phyloP scores from a whole-genome alignment of 1,140 invertebrate species.

The Zaprionus ghesquierei region DNA sequence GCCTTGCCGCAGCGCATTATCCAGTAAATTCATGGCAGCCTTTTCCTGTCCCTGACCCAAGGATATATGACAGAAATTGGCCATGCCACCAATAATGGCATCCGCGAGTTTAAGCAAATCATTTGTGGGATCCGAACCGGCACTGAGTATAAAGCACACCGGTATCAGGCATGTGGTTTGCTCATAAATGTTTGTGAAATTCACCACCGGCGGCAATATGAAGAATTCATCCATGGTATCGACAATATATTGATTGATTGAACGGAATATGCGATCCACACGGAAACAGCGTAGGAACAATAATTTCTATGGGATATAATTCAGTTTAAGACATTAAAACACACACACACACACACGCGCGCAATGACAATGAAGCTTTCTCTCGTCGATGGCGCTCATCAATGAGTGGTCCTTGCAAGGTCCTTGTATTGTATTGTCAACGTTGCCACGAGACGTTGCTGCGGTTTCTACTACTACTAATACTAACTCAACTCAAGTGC shows the following conservation, averaged over 20 bases:
- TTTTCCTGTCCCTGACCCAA: slow-evolving; percentile 95
- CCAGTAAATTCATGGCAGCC: slow-evolving; percentile 88
- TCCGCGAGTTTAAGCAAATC: slow-evolving; percentile 95
- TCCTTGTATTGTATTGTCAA: slow-evolving; percentile 16
- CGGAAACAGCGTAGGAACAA: slow-evolving; percentile 94
- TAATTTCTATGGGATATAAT: slow-evolving; percentile 84
- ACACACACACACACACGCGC: too few species aligned
- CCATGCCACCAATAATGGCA: slow-evolving; percentile 86
- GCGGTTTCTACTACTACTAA: slow-evolving; percentile 40
- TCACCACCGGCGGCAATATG: slow-evolving; percentile 92
- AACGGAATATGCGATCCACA: slow-evolving; percentile 92
- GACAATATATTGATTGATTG: slow-evolving; percentile 90
- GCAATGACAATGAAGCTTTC: slow-evolving; percentile 44
- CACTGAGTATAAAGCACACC: slow-evolving; percentile 93
- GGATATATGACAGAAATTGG: slow-evolving; percentile 91
- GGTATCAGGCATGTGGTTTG: slow-evolving; percentile 91
- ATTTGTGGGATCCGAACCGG: slow-evolving; percentile 93
- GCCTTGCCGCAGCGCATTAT: slow-evolving; percentile 89
- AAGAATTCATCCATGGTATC: slow-evolving; percentile 92
- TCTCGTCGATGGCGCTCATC: slow-evolving; percentile 52
- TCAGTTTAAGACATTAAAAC: slow-evolving; percentile 45
- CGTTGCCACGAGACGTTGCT: slow-evolving; percentile 17
- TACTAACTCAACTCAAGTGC: slow-evolving; percentile 67
- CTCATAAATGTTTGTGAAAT: slow-evolving; percentile 91
- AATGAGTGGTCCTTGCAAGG: slow-evolving; percentile 7